These are phyloP conservation scores for Tinea semifulvella DNA, from an alignment of 2,888 invertebrate genomes.

Conservation along the genomic window DNA sequence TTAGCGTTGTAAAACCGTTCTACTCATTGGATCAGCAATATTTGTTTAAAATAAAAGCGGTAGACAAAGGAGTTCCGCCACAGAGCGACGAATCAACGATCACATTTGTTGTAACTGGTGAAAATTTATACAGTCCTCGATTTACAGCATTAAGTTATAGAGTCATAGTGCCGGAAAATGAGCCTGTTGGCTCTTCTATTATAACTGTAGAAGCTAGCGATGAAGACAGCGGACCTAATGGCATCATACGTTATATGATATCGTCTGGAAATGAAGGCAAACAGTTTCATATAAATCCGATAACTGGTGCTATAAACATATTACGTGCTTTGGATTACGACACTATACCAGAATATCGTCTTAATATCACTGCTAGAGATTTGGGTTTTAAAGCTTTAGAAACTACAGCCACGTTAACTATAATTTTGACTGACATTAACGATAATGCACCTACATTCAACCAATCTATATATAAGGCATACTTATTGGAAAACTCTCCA, in stretches of 20 bases:
- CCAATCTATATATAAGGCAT: conserved; percentile 78
- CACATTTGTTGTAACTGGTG: conserved; percentile 82
- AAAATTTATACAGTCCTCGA: conserved; percentile 81
- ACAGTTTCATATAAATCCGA: conserved; percentile 81
- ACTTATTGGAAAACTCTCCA: conserved; percentile 84
- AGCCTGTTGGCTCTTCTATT: conserved; percentile 85
- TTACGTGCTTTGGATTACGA: conserved; percentile 87
- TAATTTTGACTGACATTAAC: conserved; percentile 91
- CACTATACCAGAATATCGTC: conserved; percentile 79
- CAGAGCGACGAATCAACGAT: conserved; percentile 80
- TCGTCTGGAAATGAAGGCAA: conserved; percentile 83
- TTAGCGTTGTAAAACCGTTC: conserved; percentile 72
- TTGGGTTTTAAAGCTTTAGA: conserved; percentile 81
- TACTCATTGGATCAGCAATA: conserved; percentile 71
- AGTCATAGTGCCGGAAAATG: conserved; percentile 92
- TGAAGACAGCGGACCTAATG: conserved; percentile 88
- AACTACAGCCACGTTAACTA: conserved; percentile 82
- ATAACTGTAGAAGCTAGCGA: conserved; percentile 87
- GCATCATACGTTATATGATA: conserved; percentile 85
- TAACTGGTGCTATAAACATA: conserved; percentile 83
- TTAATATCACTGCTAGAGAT: conserved; percentile 90
- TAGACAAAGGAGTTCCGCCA: conserved; percentile 89
- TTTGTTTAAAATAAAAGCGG: conserved; percentile 75
- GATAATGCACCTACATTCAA: conserved; percentile 92
- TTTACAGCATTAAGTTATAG: conserved; percentile 88